Conservation (phyloP, 2,888 invertebrate species). For the Desoria tigrina region DNA sequence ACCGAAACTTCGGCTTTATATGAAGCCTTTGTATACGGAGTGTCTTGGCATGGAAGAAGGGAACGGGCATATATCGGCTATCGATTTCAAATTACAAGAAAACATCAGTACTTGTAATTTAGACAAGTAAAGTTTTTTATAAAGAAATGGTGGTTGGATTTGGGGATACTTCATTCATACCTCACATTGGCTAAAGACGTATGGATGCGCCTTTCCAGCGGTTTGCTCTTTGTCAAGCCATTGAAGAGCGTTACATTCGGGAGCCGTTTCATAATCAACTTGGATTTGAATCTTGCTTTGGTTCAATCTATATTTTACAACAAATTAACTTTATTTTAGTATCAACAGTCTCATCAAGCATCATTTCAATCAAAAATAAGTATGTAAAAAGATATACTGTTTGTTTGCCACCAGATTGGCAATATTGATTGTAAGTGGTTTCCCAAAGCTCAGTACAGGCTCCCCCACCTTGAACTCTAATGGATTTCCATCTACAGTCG, state of each 20-base stretch:
- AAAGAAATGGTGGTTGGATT: too few species aligned
- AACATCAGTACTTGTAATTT: not conserved
- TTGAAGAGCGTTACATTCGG: constrained; percentile 80
- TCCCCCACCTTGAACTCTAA: constrained; percentile 66
- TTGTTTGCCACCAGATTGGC: constrained; percentile 52
- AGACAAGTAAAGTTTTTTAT: constrained; percentile 1
- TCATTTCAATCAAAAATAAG: not conserved
- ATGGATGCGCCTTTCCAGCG: constrained; percentile 80
- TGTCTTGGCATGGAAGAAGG: constrained; percentile 59
- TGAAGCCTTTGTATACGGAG: constrained; percentile 83
- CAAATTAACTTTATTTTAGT: constrained; percentile 1
- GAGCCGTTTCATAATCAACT: constrained; percentile 56
- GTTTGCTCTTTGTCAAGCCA: constrained; percentile 88
- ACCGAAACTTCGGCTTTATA: constrained; percentile 76
- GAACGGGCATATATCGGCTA: constrained; percentile 43
- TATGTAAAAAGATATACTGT: constrained; percentile 60
- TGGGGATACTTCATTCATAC: constrained; percentile 26
- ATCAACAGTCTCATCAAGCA: not conserved
- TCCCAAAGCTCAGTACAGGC: constrained; percentile 70
- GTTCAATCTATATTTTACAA: constrained; percentile 9
- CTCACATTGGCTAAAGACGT: constrained; percentile 58
- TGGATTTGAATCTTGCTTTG: constrained; percentile 12
- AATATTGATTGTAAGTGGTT: constrained; percentile 68
- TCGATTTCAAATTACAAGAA: not conserved
- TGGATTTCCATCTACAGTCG: constrained; percentile 61